Evolutionary conservation across 1,140 invertebrate genomes (phyloP), one percentile per base, ranked within the genome.

Genomic region (Uloborus diversus): DNA sequence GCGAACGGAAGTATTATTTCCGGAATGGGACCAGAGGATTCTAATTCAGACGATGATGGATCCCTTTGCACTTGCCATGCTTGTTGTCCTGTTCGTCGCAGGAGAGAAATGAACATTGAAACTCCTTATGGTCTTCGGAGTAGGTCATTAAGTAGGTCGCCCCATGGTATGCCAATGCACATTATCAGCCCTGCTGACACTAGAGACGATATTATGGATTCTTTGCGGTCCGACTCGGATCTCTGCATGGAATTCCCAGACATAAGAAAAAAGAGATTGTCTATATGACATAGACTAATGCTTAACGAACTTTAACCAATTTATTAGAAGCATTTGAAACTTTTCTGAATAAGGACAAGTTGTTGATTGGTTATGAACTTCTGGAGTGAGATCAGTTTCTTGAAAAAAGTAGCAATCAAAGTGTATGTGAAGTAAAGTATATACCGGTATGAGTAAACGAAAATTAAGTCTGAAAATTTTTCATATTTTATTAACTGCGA

Each of bases 91-190:
- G 3, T 57, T 81, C 91, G 90, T 85, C 90, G 89, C 84, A 90
- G 37, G 23, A 28, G 76, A 2, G 33, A 57, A 62, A 83, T 84
- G 56, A 83, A 85, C 80, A 32, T 82, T 83, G 51, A 85, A 84
- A 80, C 85, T 85, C 65, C 92, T 79, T 93, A 92, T 85, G 91
- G 91, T 66, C 89, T 92, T 49, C 89, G 91, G 53, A 89, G 92
- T 82, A 89, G 92, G 82, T 92, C 92, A 70, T 91, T 92, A 51
- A 91, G 91, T 25, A 92, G 92, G 86, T 92, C 92, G 61, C 88
- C 91, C 32, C 92, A 93, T 85, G 85, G 93, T 76, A 86, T 93
- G 83, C 91, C 91, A 17, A 88, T 91, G 87, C 88, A 91, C 83
- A 90, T 90, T 73, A 85, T 91, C 81, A 80, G 73, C n/a, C 64